These are phyloP conservation scores for Meleagris gallopavo DNA, from an alignment of 2,113 vertebrate genomes.

Conservation along the genomic window DNA sequence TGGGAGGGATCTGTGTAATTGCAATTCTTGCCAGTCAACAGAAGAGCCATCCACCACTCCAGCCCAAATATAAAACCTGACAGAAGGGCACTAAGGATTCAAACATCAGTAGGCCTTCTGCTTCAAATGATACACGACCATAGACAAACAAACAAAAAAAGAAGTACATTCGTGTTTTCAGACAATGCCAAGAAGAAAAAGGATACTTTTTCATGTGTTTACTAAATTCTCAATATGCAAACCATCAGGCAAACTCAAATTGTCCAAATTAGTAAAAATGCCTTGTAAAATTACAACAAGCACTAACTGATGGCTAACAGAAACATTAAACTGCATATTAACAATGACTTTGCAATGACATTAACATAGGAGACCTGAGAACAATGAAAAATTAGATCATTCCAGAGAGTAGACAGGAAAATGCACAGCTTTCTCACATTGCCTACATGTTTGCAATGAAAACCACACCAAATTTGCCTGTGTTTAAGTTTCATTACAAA, in stretches of 20 bases:
- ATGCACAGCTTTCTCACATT: constrained; percentile 20
- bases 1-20: constrained; percentile 5
- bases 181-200: background rate
- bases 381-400: constrained; percentile 39
- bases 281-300: background rate
- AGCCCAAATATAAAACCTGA: constrained; percentile 37
- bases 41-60: background rate
- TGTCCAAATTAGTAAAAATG: background rate
- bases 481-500: constrained; percentile 57
- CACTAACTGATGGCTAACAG: background rate
- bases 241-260: background rate
- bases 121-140: constrained; percentile 18
- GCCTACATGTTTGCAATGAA: constrained; percentile 39
- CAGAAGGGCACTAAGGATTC: constrained; percentile 27
- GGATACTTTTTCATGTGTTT: background rate
- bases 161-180: background rate
- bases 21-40: background rate
- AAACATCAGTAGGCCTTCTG: constrained; percentile 7
- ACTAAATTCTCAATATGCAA: constrained; percentile 11
- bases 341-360: background rate
- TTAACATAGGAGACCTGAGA: background rate
- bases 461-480: constrained; percentile 52
- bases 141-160: constrained; percentile 37
- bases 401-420: constrained; percentile 6
- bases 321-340: constrained; percentile 4